phyloP scores from a whole-genome alignment of 2,888 invertebrate species.

The Phoronis australis region DNA sequence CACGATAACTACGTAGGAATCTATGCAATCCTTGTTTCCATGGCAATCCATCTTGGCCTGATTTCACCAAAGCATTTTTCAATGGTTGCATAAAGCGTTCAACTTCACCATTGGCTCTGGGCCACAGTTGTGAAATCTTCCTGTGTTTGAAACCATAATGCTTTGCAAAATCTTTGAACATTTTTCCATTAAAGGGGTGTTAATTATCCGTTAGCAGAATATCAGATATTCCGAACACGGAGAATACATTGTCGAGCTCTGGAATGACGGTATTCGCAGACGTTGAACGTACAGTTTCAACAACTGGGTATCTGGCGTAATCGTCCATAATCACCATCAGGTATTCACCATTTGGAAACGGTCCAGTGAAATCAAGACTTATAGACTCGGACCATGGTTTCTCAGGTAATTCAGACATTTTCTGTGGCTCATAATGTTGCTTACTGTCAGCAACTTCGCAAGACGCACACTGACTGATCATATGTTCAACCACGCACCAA shows the following conservation, averaged over 20 bases:
- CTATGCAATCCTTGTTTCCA: conserved; percentile 11
- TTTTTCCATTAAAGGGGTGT: conserved; percentile 6
- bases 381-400: conserved; percentile 11
- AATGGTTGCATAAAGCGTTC: conserved; percentile 5
- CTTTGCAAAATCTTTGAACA: not conserved
- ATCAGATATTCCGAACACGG: conserved; percentile 6
- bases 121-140: conserved; percentile 6
- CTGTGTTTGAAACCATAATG: conserved; percentile 5
- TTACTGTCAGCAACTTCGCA: too few species aligned
- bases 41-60: conserved; percentile 1
- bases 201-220: conserved; percentile 9
- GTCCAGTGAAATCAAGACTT: conserved; percentile 14
- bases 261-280: conserved; percentile 8
- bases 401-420: too few species aligned
- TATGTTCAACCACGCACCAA: conserved; percentile 16
- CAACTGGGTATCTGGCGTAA: conserved; percentile 8
- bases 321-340: conserved; percentile 12
- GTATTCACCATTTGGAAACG: conserved; percentile 8
- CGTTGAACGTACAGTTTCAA: conserved; percentile 9
- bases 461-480: conserved; percentile 20
- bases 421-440: too few species aligned
- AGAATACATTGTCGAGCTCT: conserved; percentile 9
- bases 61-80: conserved; percentile 2
- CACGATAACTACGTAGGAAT: conserved; percentile 10
- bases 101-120: conserved; percentile 5